Base-by-base conservation (phyloP, 2,888 invertebrate genomes). In the Trypoxylon attenuatum region DNA sequence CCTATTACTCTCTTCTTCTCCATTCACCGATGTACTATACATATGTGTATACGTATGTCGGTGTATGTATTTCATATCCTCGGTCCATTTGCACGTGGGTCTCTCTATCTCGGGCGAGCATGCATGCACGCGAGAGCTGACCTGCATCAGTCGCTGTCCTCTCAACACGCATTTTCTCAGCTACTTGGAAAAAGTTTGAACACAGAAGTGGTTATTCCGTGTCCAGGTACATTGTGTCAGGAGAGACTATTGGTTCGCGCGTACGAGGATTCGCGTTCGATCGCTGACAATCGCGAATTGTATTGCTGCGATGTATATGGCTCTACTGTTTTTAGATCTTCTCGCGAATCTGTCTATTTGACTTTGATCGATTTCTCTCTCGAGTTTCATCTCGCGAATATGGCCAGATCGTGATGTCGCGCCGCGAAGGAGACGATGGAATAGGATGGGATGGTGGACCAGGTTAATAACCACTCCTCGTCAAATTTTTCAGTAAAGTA, bases 401-500 rank as follows among this genome's bases (percentile, higher is more conserved):
- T 23, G 52, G 13, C 52, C 33, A 39, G 22, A 39, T 43, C 29
- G 47, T 46, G 51, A 41, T 38, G 10, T 18, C 41, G 23, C 45
- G 19, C 51, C 19, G 18, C 58, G 66, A 38, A 6, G 67, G 64
- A 70, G 43, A 6, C 60, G 59, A 33, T 33, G 54, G 74, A 64
- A 76, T 57, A 64, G 79, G 77, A 81, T 76, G 75, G 83, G 81
- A 79, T 69, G 71, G 77, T 79, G 81, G 80, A 84, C 79, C 82
- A 82, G 84, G 83, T 81, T 67, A 84, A 84, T 84, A 84, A 84
- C 84, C 84, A 84, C 84, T 84, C 82, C 84, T 83, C 75, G 82
- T 84, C 81, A 81, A 84, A 80, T 82, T 84, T 83, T 83, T 83
- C 83, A 84, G 78, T 77, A 84, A 82, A 83, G 81, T 83, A 81